Evolutionary conservation across 2,113 vertebrate species (phyloP), one percentile per base, ranked within the genome.

Genomic region (Tiliqua scincoides): DNA sequence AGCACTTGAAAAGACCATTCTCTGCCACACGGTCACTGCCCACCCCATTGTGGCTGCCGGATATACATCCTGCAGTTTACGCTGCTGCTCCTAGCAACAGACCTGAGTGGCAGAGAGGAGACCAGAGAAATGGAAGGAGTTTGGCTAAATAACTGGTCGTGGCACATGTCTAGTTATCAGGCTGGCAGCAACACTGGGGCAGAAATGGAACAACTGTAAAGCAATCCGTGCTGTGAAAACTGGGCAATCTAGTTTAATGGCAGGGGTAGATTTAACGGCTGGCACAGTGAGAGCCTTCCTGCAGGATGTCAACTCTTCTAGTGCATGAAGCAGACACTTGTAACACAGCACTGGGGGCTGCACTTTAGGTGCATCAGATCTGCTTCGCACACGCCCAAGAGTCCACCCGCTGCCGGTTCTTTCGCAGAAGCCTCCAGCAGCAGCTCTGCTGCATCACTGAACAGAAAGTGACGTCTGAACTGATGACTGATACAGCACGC

Each of bases 51-150:
- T 40, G 27, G 14, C 85, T 85, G 82, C 1, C 35, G 2, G 65
- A 90, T 79, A 21, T 57, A 43, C 37, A 85, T 89, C 78, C 90
- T 85, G 87, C 85, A 79, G 67, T 8, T 57, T 0, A 0, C 23
- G n/a, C 0, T 0, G 68, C 73, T 88, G 62, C 61, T 85, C 90
- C 84, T 89, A 92, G 79, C 87, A 94, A 75, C 85, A 82, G 43
- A 68, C 20, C 77, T 61, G 14, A 75, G 74, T 3, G 75, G 54
- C 30, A 57, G 84, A 73, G n/a, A 67, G 43, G 2, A 32, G 57
- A 88, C 27, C 74, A 67, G 17, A 82, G 23, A 79, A 37, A 63
- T 70, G 81, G 9, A 82, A 54, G 73, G 63, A 87, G 59, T 68
- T 62, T 30, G 25, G 17, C 71, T 78, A 87, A 87, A 71, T 21